A percentile compares a stretch with the other conserved stretches of the same genome.
Conservation (phyloP, 2,113 vertebrate genomes). For the Ophthalmotilapia sp. region DNA sequence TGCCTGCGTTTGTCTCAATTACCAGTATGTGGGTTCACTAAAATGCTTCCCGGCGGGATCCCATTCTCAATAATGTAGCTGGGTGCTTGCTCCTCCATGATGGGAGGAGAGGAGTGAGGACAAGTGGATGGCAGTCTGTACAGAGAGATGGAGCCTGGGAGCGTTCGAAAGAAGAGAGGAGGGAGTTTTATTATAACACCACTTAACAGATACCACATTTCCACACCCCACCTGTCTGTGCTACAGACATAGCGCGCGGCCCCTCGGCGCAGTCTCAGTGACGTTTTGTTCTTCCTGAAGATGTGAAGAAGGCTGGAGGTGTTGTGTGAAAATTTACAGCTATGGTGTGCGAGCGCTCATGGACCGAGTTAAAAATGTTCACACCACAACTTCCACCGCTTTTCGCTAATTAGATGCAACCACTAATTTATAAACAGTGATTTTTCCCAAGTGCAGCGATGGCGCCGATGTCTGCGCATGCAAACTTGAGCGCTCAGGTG, state of each 20-base stretch:
- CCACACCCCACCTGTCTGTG: background rate
- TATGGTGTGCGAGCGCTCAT: conserved; percentile 40
- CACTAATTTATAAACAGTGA: conserved; percentile 39
- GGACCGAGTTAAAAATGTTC: conserved; percentile 30
- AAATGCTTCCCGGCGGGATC: conserved; percentile 90
- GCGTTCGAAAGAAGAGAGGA: conserved; percentile 58
- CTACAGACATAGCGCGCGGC: background rate
- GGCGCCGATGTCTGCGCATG: background rate
- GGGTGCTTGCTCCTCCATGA: conserved; percentile 53
- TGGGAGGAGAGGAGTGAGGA: conserved; percentile 55
- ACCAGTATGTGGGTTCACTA: conserved; percentile 95
- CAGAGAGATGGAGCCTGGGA: conserved; percentile 76
- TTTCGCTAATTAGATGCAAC: conserved; percentile 48
- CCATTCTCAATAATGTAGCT: conserved; percentile 88
- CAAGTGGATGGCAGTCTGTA: conserved; percentile 70
- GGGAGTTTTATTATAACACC: background rate
- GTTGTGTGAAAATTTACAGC: conserved; percentile 60
- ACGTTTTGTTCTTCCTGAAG: conserved; percentile 8
- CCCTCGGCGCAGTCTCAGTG: background rate
- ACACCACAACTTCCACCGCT: conserved; percentile 47
- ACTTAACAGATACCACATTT: background rate
- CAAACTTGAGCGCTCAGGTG: background rate
- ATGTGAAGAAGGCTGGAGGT: conserved; percentile 38
- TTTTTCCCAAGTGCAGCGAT: background rate
- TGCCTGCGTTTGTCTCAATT: background rate